Evolutionary conservation across 2,888 invertebrate genomes (phyloP).

Genomic region (Xestobium rufovillosum): DNA sequence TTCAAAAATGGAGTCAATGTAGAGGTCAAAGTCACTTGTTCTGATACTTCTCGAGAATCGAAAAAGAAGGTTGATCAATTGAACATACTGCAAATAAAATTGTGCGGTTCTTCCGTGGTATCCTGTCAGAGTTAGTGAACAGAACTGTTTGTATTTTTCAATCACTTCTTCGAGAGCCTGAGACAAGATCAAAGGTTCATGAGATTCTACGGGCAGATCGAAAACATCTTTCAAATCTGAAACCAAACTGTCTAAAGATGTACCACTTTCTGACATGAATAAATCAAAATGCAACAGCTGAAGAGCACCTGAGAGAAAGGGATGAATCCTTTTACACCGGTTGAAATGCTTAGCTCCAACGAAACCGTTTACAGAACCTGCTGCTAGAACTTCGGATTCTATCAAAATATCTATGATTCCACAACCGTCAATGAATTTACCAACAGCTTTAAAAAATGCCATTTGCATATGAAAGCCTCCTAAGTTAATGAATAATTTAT

Average conservation of each 20-base stretch:
- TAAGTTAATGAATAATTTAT: conserved; percentile 30
- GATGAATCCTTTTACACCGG: conserved; percentile 34
- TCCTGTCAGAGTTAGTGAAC: conserved; percentile 10
- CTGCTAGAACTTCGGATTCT: conserved; percentile 29
- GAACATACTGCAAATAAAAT: conserved; percentile 21
- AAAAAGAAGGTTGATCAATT: conserved; percentile 15
- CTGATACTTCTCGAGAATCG: conserved; percentile 23
- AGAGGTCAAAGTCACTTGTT: conserved; percentile 27
- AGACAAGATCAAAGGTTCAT: conserved; percentile 11
- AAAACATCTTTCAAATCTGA: conserved; percentile 12
- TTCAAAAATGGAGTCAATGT: conserved; percentile 25
- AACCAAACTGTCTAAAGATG: conserved; percentile 11
- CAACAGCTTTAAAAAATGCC: conserved; percentile 32
- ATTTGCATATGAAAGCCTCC: too few relatives aligned
- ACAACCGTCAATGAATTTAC: conserved; percentile 32
- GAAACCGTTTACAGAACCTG: conserved; percentile 31
- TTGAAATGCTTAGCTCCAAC: conserved; percentile 35
- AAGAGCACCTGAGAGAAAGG: too few relatives aligned
- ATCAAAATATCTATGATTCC: conserved; percentile 32
- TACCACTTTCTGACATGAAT: conserved; percentile 18
- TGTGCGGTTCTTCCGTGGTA: conserved; percentile 24
- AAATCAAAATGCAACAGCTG: too few relatives aligned
- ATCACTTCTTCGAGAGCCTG: too few relatives aligned
- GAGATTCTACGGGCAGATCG: conserved; percentile 13
- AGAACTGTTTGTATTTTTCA: conserved; percentile 8